Base-by-base conservation (phyloP, 2,113 vertebrate genomes). In the Melanocharis versteri region DNA sequence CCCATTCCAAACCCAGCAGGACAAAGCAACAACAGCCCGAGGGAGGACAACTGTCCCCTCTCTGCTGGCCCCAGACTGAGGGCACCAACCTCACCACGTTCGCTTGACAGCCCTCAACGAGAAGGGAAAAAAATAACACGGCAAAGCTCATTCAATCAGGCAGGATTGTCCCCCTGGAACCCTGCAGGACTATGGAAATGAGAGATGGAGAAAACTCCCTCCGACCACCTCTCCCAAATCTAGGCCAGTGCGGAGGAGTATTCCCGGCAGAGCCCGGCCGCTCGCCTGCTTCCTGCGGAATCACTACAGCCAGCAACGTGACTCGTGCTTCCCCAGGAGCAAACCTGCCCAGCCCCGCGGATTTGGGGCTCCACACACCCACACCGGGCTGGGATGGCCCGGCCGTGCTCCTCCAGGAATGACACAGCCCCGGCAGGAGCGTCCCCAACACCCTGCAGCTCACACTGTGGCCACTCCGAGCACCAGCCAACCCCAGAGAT, bases 381-480 rank as follows among this genome's bases (percentile, higher is more conserved):
- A 4, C 4, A 0, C 19, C 9, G 4, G 51, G 70, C 62, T 15
- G 3, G 2, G 13, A 19, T 4, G 28, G 45, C 7, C 10, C 69
- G 13, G 30, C 56, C 13, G 4, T 10, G n/a, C 81, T 4, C 40
- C 7, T 11, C 5, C 12, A 16, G 40, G 2, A 30, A 8, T 0
- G 6, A 3, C 0, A 7, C 1, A 3, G 56, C 48, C 30, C 5
- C 64, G 4, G 28, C 64, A 1, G 2, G 3, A 2, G 7, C 60
- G 1, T 4, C 28, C 13, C 1, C 48, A 37, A 1, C 7, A 1
- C 1, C 56, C 8, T 0, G 23, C 13, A 7, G 5, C 51, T 40
- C 37, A 2, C 47, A 3, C 62, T 4, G 3, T 12, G 73, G 11
- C 58, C 83, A 21, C 10, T 10, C 35, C 6, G 7, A 50, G 19